Evolutionary conservation across 2,113 vertebrate genomes (phyloP), one percentile per base, ranked within the genome.

Genomic region (Pollachius pollachius): DNA sequence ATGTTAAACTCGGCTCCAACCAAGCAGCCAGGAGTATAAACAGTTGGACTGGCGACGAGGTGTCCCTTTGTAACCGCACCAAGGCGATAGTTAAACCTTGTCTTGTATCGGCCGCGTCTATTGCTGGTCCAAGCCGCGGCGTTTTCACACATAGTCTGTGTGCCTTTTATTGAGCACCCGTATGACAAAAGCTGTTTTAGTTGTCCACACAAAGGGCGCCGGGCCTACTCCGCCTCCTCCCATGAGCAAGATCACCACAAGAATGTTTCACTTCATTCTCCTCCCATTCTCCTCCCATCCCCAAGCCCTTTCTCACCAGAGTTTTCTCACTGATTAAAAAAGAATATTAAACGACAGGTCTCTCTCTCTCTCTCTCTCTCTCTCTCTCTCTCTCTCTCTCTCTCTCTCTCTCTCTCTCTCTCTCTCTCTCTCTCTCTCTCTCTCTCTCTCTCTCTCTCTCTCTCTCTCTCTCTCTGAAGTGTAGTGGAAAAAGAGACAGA

Each of bases 151-250:
- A 89, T 87, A 85, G 91, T 90, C 89, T 89, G 83, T 75, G 77
- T 78, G 82, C 85, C 84, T 83, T 70, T 92, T 89, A 90, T 91
- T 90, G 88, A 91, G 88, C 81, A 52, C 77, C 74, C 83, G 30
- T 81, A 86, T 89, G 88, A 92, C 90, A 92, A 93, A 91, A 92
- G 90, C 89, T 91, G 92, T 90, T 93, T 92, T 90, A 93, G 87
- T 88, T 86, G 85, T 86, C 84, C 85, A 84, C 87, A 92, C 92
- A 91, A 93, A 91, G 76, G 80, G 81, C 84, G 41, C 84, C 84
- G 65, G 85, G 81, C 82, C 88, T 77, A 72, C 84, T 87, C 88
- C 23, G 56, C 77, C 87, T 90, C 83, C 88, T 87, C 87, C 88
- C 86, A 80, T 89, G 90, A 86, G 88, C 89, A 87, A 92, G 88